A percentile compares a stretch with the other conserved stretches of the same genome.
phyloP scores from a whole-genome alignment of 2,797 vertebrate species.

The Enteromius paludinosus region DNA sequence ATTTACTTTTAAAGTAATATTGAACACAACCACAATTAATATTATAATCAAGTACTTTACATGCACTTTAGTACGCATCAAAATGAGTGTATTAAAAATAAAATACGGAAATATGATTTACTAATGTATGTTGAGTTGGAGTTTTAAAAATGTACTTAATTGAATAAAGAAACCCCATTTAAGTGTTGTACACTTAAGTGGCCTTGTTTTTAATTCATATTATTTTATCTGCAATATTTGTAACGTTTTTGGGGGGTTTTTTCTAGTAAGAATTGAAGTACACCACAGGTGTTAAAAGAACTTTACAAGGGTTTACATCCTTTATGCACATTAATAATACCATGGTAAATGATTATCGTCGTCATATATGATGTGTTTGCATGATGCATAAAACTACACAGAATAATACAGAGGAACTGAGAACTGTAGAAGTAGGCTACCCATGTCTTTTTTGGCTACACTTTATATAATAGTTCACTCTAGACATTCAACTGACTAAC shows the following conservation, averaged over 20 bases:
- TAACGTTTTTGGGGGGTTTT: too few species aligned
- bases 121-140: background rate
- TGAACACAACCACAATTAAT: background rate
- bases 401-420: background rate
- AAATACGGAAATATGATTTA: background rate
- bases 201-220: background rate
- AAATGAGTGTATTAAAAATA: background rate
- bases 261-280: background rate
- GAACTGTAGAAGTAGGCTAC: background rate
- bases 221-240: background rate
- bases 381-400: background rate
- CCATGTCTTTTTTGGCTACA: background rate
- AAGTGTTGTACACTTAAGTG: background rate
- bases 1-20: background rate
- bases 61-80: background rate
- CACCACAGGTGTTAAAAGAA: background rate
- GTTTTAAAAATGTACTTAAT: background rate
- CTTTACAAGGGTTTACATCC: background rate
- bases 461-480: background rate
- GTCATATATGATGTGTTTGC: background rate
- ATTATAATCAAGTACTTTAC: background rate
- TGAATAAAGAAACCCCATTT: background rate
- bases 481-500: background rate
- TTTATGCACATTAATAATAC: background rate
- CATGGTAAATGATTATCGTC: background rate